Evolutionary conservation across 2,797 vertebrate species (phyloP), one percentile per base, ranked within the genome.

Genomic region (Lepilemur ruficaudatus): DNA sequence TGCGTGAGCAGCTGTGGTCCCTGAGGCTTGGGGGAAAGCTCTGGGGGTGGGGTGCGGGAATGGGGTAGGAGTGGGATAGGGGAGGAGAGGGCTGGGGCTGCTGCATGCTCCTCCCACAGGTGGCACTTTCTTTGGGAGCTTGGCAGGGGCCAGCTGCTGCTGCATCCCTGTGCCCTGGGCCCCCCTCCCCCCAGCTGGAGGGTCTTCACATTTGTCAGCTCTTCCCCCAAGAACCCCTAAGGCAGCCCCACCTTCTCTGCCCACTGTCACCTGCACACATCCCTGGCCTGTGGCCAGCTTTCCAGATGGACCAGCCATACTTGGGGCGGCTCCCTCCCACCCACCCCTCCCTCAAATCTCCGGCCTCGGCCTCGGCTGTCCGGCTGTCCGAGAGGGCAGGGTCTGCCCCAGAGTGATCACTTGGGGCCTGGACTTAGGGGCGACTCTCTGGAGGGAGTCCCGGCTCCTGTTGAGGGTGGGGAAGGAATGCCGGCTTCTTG

Each of bases 221-320:
- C 32, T 14, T 30, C 6, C 7, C 65, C 20, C 8, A 22, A 78
- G 63, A 73, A 43, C 50, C 75, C 52, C 55, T 6, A 63, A 28
- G 50, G 23, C 14, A 14, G 1, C 9, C 72, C 30, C 30, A 43
- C 20, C 23, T 70, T 14, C 32, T 25, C 18, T 5, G n/a, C 65
- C 48, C 35, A 0, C 14, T 23, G 41, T 46, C 30, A 46, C 18
- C n/a, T 0, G 18, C 12, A 25, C 10, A 30, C 17, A 14, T 0
- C 69, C 81, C 63, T 8, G 1, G 4, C 20, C 35, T 7, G 1
- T 3, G 32, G 12, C 46, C 79, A 57, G 28, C 84, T 72, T 57
- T 88, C 76, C 7, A 2, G 67, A n/a, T 0, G 30, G 38, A 63
- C 38, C 50, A 70, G 89, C 32, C 35, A 4, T 5, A 59, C 4